Conservation (phyloP, 2,888 invertebrate species). For the Drosophila phalerata region DNA sequence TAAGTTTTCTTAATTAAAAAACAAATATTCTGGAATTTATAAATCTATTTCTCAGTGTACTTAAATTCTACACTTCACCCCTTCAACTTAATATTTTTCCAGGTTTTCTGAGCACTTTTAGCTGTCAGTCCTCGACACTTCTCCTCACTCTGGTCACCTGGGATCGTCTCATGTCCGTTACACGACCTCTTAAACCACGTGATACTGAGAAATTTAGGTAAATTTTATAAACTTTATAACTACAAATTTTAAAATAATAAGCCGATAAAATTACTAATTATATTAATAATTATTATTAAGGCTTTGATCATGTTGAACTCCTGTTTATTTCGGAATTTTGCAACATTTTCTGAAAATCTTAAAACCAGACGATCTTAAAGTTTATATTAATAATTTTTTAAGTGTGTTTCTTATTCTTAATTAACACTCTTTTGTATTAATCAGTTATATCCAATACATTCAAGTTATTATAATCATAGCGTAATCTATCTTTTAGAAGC, state of each 20-base stretch:
- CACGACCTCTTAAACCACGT: slow-evolving; percentile 86
- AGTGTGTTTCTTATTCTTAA: too few species aligned
- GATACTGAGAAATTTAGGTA: slow-evolving; percentile 80
- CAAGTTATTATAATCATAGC: background rate
- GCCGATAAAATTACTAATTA: too few species aligned
- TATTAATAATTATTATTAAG: too few species aligned
- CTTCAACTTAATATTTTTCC: slow-evolving; percentile 11
- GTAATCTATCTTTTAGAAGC: background rate
- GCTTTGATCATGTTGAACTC: too few species aligned
- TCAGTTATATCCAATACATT: too few species aligned
- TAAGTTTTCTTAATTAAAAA: too few species aligned
- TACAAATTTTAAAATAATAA: background rate
- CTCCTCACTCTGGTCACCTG: slow-evolving; percentile 88
- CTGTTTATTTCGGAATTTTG: too few species aligned
- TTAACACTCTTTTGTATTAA: too few species aligned
- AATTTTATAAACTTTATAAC: slow-evolving; percentile 3
- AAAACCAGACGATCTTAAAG: too few species aligned
- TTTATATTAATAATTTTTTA: too few species aligned
- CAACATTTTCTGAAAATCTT: too few species aligned
- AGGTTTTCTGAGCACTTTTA: slow-evolving; percentile 88
- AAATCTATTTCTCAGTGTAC: background rate
- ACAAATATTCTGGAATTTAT: too few species aligned
- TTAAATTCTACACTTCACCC: background rate
- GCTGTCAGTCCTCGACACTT: slow-evolving; percentile 88
- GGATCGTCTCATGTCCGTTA: slow-evolving; percentile 88